phyloP scores from a whole-genome alignment of 2,797 vertebrate genomes.

The Graptemys geographica region DNA sequence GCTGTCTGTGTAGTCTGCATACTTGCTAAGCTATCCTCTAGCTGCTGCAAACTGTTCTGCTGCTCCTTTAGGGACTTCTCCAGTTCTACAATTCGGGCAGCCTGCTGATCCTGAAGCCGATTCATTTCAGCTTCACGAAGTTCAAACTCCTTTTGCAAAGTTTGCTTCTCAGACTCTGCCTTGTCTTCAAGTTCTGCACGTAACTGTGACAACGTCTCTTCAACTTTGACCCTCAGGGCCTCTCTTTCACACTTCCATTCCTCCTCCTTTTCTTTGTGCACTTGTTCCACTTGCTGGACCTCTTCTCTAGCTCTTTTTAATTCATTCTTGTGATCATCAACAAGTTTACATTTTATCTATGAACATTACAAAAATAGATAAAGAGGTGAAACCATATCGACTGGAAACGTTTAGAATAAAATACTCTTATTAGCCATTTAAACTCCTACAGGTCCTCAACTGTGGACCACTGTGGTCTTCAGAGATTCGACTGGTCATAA shows the following conservation, averaged over 20 bases:
- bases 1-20: conserved; percentile 72
- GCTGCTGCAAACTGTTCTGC: conserved; percentile 78
- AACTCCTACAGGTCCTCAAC: not conserved
- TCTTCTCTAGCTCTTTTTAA: conserved; percentile 64
- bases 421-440: not conserved
- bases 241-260: conserved; percentile 66
- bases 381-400: not conserved
- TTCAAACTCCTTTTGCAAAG: conserved; percentile 72
- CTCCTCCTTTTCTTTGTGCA: conserved; percentile 65
- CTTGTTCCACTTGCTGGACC: conserved; percentile 59
- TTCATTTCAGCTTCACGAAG: conserved; percentile 75
- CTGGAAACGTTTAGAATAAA: not conserved
- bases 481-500: not conserved
- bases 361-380: not conserved
- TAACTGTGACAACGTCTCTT: conserved; percentile 54
- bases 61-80: conserved; percentile 83
- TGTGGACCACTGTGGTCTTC: not conserved
- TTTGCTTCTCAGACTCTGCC: conserved; percentile 76
- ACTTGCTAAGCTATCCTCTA: conserved; percentile 80
- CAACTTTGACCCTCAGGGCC: conserved; percentile 51
- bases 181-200: conserved; percentile 74
- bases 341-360: conserved; percentile 65
- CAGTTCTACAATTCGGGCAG: conserved; percentile 76
- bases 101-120: conserved; percentile 74
- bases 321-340: conserved; percentile 68